phyloP scores from a whole-genome alignment of 53 echinoderm and acorn worm genomes.

The Echinometra lucunter region DNA sequence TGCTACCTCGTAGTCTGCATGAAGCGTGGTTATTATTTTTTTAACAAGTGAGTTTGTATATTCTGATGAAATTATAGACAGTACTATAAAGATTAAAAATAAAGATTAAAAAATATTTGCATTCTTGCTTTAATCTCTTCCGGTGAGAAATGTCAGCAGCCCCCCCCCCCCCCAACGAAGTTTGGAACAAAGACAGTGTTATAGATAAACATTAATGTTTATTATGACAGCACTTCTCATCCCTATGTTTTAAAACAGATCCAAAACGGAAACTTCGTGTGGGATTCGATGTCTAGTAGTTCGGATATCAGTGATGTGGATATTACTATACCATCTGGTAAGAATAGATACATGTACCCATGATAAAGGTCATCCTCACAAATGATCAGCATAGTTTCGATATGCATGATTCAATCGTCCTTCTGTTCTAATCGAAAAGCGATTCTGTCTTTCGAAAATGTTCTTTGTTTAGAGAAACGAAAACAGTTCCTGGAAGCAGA shows the following conservation, averaged over 20 bases:
- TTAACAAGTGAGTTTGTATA: background rate
- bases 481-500: background rate
- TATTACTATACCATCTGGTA: conserved; percentile 55
- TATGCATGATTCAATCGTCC: background rate
- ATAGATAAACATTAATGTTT: background rate
- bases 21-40: too few species aligned
- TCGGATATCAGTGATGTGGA: conserved; percentile 80
- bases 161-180: too few species aligned
- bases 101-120: too few species aligned
- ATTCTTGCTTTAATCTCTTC: too few species aligned
- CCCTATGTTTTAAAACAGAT: conserved; percentile 54
- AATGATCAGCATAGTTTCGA: background rate
- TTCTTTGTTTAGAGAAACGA: background rate
- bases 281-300: conserved; percentile 75
- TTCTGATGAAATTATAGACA: too few species aligned
- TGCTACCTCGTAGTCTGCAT: too few species aligned
- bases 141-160: too few species aligned
- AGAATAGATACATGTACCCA: background rate
- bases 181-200: too few species aligned
- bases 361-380: background rate
- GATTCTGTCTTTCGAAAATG: too few species aligned
- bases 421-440: background rate
- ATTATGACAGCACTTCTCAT: background rate
- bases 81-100: too few species aligned
- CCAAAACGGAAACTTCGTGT: conserved; percentile 74